Evolutionary conservation across 2,888 invertebrate genomes (phyloP).

Genomic region (Phasia obesa): DNA sequence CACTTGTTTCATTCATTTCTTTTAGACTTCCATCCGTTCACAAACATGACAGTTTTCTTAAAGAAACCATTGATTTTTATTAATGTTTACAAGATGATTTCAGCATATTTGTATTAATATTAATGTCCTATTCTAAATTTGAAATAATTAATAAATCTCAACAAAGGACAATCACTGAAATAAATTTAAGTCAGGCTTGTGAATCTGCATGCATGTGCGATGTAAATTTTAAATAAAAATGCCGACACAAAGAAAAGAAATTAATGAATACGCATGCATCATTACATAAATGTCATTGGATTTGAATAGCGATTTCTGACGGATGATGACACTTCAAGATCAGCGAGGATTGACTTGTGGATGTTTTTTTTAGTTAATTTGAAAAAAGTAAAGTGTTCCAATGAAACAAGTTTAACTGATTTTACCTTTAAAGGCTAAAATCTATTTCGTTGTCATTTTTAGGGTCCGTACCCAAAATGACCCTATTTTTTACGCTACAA

Average conservation of each 20-base stretch:
- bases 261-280: slow-evolving; percentile 44
- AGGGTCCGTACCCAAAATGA: too few species aligned
- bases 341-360: not conserved
- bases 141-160: not conserved
- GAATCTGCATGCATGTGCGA: not conserved
- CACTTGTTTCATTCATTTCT: slow-evolving; percentile 12
- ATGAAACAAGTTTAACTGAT: too few species aligned
- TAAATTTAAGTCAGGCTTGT: not conserved
- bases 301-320: slow-evolving; percentile 4
- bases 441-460: too few species aligned
- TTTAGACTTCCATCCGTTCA: slow-evolving; percentile 8
- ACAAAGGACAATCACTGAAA: slow-evolving; percentile 21
- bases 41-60: slow-evolving; percentile 27
- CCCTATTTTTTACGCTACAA: too few species aligned
- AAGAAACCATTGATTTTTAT: slow-evolving; percentile 49
- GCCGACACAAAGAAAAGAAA: slow-evolving; percentile 39
- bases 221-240: slow-evolving; percentile 22
- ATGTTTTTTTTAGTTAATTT: too few species aligned
- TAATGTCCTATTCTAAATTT: slow-evolving; percentile 26
- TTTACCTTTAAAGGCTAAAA: too few species aligned
- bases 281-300: slow-evolving; percentile 47
- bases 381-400: too few species aligned
- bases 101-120: slow-evolving; percentile 59
- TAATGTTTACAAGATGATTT: slow-evolving; percentile 65
- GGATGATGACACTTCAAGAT: slow-evolving; percentile 38